These are phyloP conservation scores for Macrotis lagotis DNA, from an alignment of 2,113 vertebrate genomes.

Conservation along the genomic window DNA sequence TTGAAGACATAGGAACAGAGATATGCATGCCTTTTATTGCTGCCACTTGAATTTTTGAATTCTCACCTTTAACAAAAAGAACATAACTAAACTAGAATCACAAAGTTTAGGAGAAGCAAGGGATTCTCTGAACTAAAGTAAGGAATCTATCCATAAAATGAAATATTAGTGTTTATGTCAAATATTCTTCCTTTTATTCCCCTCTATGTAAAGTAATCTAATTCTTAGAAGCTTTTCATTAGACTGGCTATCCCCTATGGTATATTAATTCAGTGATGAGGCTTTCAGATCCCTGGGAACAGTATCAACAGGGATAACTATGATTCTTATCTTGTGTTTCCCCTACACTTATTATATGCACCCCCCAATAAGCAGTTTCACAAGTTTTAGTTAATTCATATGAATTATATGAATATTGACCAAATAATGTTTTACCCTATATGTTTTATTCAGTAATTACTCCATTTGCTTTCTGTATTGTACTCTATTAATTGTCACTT, in stretches of 20 bases:
- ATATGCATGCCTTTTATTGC: neutral
- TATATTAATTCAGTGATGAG: too few relatives aligned
- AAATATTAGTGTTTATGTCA: conserved; percentile 54
- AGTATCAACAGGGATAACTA: too few relatives aligned
- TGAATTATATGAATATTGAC: too few relatives aligned
- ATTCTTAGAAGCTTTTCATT: conserved; percentile 47
- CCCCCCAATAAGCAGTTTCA: too few relatives aligned
- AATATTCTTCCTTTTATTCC: conserved; percentile 52
- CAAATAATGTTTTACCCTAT: too few relatives aligned
- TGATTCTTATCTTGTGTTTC: too few relatives aligned
- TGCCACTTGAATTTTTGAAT: conserved; percentile 37
- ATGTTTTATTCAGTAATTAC: too few relatives aligned
- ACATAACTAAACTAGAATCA: conserved; percentile 13
- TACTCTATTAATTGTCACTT: too few relatives aligned
- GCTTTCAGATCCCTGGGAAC: too few relatives aligned
- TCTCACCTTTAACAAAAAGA: conserved; percentile 34
- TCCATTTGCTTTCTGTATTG: too few relatives aligned
- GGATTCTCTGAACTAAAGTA: conserved; percentile 40
- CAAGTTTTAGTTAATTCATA: too few relatives aligned
- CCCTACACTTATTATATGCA: too few relatives aligned
- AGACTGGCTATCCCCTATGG: neutral
- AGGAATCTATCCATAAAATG: conserved; percentile 18
- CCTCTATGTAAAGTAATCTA: conserved; percentile 53
- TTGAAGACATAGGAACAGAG: neutral
- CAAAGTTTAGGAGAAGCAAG: conserved; percentile 54